Evolutionary conservation across 1,140 invertebrate species (phyloP).

Genomic region (Orchestia grillus): DNA sequence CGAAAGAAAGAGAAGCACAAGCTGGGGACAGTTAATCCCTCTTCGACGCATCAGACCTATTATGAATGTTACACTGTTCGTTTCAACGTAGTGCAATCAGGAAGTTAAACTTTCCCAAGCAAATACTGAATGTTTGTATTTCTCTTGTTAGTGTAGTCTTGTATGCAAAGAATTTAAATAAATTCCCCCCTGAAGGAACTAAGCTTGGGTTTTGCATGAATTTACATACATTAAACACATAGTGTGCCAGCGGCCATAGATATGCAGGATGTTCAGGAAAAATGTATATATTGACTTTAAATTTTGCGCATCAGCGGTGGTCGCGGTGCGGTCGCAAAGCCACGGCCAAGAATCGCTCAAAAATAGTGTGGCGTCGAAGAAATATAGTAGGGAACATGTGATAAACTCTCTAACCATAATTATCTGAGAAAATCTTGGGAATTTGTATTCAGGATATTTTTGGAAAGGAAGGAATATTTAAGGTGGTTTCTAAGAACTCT

Average conservation of each 20-base stretch:
- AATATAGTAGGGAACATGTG: too few species aligned
- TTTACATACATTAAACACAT: not conserved
- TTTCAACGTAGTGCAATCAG: not conserved
- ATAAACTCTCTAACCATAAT: too few species aligned
- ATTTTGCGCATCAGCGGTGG: too few species aligned
- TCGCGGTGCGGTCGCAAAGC: too few species aligned
- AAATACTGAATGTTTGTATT: not conserved
- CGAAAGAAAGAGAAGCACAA: not conserved
- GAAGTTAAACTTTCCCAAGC: not conserved
- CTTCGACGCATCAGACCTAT: not conserved
- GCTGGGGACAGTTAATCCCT: not conserved
- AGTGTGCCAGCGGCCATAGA: not conserved
- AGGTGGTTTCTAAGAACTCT: too few species aligned
- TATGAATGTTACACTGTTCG: not conserved
- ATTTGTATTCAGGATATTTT: too few species aligned
- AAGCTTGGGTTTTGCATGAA: not conserved
- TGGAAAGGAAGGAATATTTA: too few species aligned
- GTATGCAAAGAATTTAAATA: not conserved
- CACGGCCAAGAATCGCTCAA: too few species aligned
- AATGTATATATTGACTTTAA: too few species aligned
- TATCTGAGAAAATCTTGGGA: too few species aligned
- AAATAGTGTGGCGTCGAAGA: too few species aligned
- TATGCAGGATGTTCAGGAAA: too few species aligned
- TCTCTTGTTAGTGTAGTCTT: not conserved
- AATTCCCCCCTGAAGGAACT: not conserved